Conservation (phyloP, 2,113 vertebrate species). For the Phycodurus eques region DNA sequence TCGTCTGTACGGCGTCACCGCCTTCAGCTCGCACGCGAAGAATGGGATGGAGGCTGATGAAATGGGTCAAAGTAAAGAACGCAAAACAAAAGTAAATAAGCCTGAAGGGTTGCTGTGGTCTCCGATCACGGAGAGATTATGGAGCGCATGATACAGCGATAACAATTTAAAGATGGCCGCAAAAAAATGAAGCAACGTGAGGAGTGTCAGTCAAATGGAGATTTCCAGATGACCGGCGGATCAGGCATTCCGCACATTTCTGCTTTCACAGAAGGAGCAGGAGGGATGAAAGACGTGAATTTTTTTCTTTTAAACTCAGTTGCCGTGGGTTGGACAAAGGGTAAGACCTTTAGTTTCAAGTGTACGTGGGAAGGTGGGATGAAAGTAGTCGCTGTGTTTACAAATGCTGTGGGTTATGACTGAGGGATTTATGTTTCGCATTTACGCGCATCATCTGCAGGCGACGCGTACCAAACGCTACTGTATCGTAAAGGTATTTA, state of each 20-base stretch:
- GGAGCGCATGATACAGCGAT: slow-evolving; percentile 10
- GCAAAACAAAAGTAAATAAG: slow-evolving; percentile 46
- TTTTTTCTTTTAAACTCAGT: not conserved
- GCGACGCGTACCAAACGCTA: too few species aligned
- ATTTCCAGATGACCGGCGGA: slow-evolving; percentile 41
- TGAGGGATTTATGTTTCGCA: too few species aligned
- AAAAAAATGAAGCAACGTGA: slow-evolving; percentile 20
- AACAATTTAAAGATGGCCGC: slow-evolving; percentile 25
- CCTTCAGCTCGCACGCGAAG: slow-evolving; percentile 74
- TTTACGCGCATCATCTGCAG: too few species aligned
- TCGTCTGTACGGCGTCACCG: slow-evolving; percentile 67
- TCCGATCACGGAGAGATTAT: slow-evolving; percentile 9
- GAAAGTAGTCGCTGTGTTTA: not conserved
- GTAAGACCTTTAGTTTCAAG: not conserved
- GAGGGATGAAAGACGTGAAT: slow-evolving; percentile 15
- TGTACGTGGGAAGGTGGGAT: too few species aligned
- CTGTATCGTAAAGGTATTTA: not conserved
- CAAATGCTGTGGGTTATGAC: not conserved
- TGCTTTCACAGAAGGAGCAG: slow-evolving; percentile 29
- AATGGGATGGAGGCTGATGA: slow-evolving; percentile 77
- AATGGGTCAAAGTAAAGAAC: slow-evolving; percentile 14
- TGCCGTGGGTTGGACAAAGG: not conserved
- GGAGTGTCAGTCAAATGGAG: slow-evolving; percentile 49
- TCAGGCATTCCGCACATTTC: slow-evolving; percentile 65
- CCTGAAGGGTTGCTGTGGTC: slow-evolving; percentile 42